phyloP scores from a whole-genome alignment of 1,140 invertebrate genomes.

The Coenobita brevimanus region DNA sequence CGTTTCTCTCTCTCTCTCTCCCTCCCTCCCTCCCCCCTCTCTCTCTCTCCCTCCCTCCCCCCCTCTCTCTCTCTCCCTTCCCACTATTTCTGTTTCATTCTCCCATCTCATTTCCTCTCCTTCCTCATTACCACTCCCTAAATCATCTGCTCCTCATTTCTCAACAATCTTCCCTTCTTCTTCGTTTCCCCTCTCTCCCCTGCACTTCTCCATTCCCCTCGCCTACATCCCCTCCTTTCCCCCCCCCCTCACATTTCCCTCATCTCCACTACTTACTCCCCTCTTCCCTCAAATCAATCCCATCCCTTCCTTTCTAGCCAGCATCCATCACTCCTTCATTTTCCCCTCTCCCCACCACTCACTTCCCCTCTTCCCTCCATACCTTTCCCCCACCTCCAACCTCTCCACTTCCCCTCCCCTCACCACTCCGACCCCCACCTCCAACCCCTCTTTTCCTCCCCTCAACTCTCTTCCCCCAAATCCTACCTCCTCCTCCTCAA shows the following conservation, averaged over 20 bases:
- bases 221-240: background rate
- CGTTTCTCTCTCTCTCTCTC: too few species aligned
- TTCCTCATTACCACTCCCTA: background rate
- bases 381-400: background rate
- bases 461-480: background rate
- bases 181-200: background rate
- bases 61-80: slow-evolving; percentile 7
- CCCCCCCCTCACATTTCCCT: background rate
- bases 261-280: background rate
- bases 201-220: background rate
- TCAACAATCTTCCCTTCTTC: background rate
- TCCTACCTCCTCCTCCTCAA: too few species aligned
- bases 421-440: too few species aligned
- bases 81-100: background rate
- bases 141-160: background rate
- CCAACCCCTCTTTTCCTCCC: background rate
- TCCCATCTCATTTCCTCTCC: background rate
- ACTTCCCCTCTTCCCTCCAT: background rate
- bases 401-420: background rate
- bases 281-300: too few species aligned
- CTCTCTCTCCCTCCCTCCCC: background rate
- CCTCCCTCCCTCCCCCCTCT: background rate
- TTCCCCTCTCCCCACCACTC: background rate
- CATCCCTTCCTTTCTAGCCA: background rate
- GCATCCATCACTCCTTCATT: background rate